A percentile compares a stretch with the other conserved stretches of the same genome.
Conservation (phyloP, 2,797 vertebrate genomes). For the Uromys caudimaculatus region DNA sequence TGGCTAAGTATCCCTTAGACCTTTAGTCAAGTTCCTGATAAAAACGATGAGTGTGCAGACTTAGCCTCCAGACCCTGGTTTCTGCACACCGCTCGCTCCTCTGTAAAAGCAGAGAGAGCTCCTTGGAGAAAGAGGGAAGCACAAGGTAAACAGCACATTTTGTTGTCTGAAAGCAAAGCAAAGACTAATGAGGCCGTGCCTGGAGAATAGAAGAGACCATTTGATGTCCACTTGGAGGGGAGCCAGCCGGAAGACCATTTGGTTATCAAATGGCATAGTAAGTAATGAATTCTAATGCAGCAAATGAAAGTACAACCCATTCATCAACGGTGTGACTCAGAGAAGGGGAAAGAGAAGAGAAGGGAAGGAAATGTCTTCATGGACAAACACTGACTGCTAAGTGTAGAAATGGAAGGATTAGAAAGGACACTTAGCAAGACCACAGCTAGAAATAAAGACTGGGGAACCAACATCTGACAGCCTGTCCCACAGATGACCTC, state of each 20-base stretch:
- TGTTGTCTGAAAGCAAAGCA: slow-evolving; percentile 1
- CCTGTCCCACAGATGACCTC: background rate
- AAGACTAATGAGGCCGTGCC: background rate
- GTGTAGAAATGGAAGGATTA: background rate
- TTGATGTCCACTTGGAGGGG: background rate
- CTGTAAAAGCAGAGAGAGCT: background rate
- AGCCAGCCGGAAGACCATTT: background rate
- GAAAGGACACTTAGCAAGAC: slow-evolving; percentile 9
- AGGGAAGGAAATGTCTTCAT: background rate
- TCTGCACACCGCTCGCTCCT: background rate
- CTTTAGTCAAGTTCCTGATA: slow-evolving; percentile 47
- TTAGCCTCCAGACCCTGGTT: background rate
- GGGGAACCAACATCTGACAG: background rate
- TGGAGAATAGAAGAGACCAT: background rate
- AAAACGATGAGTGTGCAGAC: background rate
- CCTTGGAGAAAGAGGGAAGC: background rate
- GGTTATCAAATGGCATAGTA: background rate
- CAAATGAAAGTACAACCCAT: slow-evolving; percentile 27
- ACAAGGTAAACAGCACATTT: background rate
- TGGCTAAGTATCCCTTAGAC: slow-evolving; percentile 44
- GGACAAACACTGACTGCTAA: background rate
- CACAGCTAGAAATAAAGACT: background rate
- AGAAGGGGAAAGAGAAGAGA: background rate
- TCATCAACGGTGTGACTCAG: background rate
- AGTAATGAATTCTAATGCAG: slow-evolving; percentile 21